phyloP scores from a whole-genome alignment of 2,113 vertebrate species.

The Ceyx cyanopectus region DNA sequence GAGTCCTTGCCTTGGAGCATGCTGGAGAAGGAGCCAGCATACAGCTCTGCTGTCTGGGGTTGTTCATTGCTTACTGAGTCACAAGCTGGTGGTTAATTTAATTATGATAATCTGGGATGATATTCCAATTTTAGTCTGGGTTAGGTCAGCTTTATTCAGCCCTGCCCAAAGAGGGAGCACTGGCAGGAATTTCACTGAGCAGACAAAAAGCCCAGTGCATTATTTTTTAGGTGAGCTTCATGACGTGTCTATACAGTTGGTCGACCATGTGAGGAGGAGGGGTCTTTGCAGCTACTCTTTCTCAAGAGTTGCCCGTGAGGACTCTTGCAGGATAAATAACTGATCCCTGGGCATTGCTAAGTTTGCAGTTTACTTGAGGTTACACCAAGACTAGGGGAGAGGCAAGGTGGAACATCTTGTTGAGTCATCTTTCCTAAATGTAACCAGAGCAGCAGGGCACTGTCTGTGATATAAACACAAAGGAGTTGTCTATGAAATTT shows the following conservation, averaged over 20 bases:
- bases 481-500: constrained; percentile 12
- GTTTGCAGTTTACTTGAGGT: background rate
- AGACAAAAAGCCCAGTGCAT: background rate
- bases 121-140: background rate
- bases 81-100: background rate
- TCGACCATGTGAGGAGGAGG: background rate
- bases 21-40: background rate
- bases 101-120: background rate
- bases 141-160: background rate
- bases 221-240: background rate
- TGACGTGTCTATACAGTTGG: background rate
- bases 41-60: background rate
- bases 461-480: background rate
- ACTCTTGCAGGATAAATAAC: background rate
- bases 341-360: background rate
- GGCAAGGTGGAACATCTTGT: background rate
- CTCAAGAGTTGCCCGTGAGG: background rate
- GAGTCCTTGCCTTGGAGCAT: background rate
- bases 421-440: background rate
- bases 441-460: background rate
- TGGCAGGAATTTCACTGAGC: background rate
- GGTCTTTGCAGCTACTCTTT: background rate
- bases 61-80: background rate
- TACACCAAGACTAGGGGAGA: background rate
- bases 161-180: background rate